Evolutionary conservation across 2,797 vertebrate genomes (phyloP), one percentile per base, ranked within the genome.

Genomic region (Manis crassicaudata): DNA sequence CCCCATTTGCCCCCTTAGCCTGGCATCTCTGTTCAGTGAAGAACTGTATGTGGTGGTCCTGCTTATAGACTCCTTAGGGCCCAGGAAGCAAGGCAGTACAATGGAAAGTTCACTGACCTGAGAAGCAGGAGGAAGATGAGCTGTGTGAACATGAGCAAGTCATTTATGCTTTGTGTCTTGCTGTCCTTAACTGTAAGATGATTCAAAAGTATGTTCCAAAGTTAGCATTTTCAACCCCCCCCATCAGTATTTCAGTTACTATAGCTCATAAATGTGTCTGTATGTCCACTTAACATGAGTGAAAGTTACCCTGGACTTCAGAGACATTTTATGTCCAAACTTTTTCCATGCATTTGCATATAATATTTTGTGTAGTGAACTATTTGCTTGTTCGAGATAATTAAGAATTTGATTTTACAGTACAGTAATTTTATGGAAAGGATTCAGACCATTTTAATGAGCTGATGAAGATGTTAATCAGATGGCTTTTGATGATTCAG

Each of bases 401-500:
- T 29, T 86, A 70, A 90, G 56, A 90, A 82, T n/a, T 87, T 77
- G 35, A 92, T 95, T 95, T 90, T 87, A 86, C 16, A 87, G 76
- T 75, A 83, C 62, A 90, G n/a, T 94, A 62, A 68, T 75, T 93
- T 87, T 77, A 86, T 92, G 54, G 82, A 77, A 82, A 70, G 25
- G 54, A 90, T 27, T 63, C 54, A 90, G 81, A 82, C 9, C 43
- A 95, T 50, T 92, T 86, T 92, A 90, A 90, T 86, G 58, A 96
- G 32, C 43, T 76, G 16, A 90, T 95, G 86, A 67, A 86, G 13
- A 93, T 86, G 14, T 82, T 92, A 90, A 82, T 92, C 43, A 86
- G 81, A 92, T 82, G 60, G 12, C 37, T 93, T 95, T 89, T 86
- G 23, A 92, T 96, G 81, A 86, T 95, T 90, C 68, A 70, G 25